Percentiles rank a stretch among this genome's conserved stretches.
These are phyloP conservation scores for Pogoniulus pusillus DNA, from an alignment of 2,797 vertebrate genomes.

Conservation along the genomic window DNA sequence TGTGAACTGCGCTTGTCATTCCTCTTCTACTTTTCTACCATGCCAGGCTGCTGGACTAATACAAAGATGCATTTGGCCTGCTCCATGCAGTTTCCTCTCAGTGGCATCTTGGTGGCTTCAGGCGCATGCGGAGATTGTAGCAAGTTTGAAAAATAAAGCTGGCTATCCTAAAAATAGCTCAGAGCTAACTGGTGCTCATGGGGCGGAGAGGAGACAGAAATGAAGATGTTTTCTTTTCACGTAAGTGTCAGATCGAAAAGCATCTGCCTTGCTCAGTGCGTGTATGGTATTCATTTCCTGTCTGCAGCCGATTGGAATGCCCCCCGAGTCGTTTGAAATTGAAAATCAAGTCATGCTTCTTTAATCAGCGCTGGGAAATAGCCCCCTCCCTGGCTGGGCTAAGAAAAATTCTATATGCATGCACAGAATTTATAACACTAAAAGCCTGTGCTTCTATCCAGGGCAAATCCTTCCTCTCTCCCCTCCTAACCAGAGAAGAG, in stretches of 20 bases:
- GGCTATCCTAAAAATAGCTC: constrained; percentile 38
- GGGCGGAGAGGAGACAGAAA: constrained; percentile 10
- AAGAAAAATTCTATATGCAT: constrained; percentile 21
- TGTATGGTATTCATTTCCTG: constrained; percentile 87
- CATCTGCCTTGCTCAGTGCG: constrained; percentile 76
- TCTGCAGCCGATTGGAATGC: constrained; percentile 74
- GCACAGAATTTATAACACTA: neutral
- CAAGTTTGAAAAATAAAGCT: constrained; percentile 1
- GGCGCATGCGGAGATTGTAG: neutral
- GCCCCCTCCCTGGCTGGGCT: constrained; percentile 3
- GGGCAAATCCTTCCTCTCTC: neutral
- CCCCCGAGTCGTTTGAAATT: constrained; percentile 83
- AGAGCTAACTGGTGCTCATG: neutral
- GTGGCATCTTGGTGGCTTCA: constrained; percentile 27
- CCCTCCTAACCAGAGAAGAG: neutral
- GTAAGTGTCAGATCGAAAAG: constrained; percentile 77
- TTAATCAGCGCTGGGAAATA: constrained; percentile 85
- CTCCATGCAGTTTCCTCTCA: neutral
- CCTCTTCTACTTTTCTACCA: neutral
- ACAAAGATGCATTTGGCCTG: neutral
- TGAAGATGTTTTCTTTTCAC: constrained; percentile 70
- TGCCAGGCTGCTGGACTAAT: neutral
- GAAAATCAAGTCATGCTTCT: constrained; percentile 86
- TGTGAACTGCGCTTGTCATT: neutral
- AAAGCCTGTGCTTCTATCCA: neutral